Evolutionary conservation across 2,113 vertebrate genomes (phyloP).

Genomic region (Prolemur simus): DNA sequence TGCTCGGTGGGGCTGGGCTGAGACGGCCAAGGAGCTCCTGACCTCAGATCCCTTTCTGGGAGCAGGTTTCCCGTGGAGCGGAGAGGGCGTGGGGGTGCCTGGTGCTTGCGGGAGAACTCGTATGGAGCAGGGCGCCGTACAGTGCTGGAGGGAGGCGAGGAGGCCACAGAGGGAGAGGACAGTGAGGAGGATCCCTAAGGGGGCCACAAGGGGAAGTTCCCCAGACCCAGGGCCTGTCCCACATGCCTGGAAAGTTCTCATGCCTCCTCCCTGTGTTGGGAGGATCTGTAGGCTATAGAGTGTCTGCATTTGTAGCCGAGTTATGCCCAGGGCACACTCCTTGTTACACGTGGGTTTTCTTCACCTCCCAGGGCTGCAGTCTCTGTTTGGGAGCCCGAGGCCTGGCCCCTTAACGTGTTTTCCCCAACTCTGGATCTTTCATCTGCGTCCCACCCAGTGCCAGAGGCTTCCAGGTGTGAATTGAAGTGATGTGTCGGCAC

Average conservation of each 20-base stretch:
- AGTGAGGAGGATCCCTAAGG: background rate
- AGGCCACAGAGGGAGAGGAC: background rate
- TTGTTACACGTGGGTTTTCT: background rate
- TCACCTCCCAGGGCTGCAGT: background rate
- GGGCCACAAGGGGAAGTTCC: too few relatives aligned
- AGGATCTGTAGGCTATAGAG: accelerated
- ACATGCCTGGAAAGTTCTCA: background rate
- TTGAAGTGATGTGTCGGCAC: constrained; percentile 54
- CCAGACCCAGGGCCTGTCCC: background rate
- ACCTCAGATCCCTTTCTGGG: background rate
- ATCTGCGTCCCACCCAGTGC: constrained; percentile 48
- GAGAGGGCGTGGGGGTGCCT: background rate
- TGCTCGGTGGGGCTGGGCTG: background rate
- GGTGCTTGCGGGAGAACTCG: background rate
- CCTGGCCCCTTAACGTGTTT: background rate
- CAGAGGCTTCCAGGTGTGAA: constrained; percentile 66
- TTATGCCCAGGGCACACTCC: background rate
- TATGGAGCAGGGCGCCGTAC: too few relatives aligned
- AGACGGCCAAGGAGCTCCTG: background rate
- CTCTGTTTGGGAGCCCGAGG: background rate
- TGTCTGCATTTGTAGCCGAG: background rate
- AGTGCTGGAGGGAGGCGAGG: background rate
- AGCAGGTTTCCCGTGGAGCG: background rate
- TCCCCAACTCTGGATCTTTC: background rate
- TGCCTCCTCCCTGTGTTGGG: background rate